These are phyloP conservation scores for Elaeidobius kamerunicus DNA, from an alignment of 2,888 invertebrate genomes.

Conservation along the genomic window DNA sequence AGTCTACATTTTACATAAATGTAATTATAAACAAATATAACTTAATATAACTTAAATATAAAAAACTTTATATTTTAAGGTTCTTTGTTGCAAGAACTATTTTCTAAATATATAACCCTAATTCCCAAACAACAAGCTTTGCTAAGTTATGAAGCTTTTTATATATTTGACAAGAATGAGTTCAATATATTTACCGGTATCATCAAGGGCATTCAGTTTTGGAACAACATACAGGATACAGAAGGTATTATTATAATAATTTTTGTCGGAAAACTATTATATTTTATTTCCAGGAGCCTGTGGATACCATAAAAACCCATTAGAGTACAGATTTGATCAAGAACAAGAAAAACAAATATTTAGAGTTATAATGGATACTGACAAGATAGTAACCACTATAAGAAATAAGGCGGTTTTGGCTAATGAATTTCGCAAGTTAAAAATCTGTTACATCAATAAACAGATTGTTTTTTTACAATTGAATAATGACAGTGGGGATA, in stretches of 20 bases:
- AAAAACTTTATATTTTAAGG: constrained; percentile 25
- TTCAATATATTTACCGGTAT: constrained; percentile 31
- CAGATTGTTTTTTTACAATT: constrained; percentile 6
- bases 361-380: constrained; percentile 31
- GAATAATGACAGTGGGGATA: constrained; percentile 1
- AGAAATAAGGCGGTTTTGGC: constrained; percentile 28
- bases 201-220: constrained; percentile 34
- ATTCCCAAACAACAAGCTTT: constrained; percentile 28
- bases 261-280: background rate
- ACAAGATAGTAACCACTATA: constrained; percentile 32
- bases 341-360: constrained; percentile 35
- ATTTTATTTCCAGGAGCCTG: constrained; percentile 35
- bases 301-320: constrained; percentile 35
- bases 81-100: constrained; percentile 34
- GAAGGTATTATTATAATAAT: constrained; percentile 31
- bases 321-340: constrained; percentile 32
- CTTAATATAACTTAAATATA: background rate
- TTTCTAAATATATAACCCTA: constrained; percentile 32
- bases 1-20: constrained; percentile 18
- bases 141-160: constrained; percentile 30
- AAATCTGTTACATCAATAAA: constrained; percentile 5
- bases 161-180: constrained; percentile 29
- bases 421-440: constrained; percentile 28
- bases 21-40: constrained; percentile 14
- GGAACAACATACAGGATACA: constrained; percentile 34